These are phyloP conservation scores for Rhagonycha fulva DNA, from an alignment of 2,888 invertebrate genomes.

Conservation along the genomic window DNA sequence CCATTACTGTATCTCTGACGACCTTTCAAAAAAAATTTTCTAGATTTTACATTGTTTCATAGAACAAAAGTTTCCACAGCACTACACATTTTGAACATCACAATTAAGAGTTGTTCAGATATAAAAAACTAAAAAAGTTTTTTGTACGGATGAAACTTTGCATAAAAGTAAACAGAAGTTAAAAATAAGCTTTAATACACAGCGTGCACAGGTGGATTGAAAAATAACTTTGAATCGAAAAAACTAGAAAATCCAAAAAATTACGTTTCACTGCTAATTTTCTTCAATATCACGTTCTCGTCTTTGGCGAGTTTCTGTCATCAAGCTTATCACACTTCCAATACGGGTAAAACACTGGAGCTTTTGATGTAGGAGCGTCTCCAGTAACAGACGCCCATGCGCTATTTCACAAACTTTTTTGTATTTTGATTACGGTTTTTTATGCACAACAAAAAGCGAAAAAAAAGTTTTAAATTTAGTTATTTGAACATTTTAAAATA, in stretches of 20 bases:
- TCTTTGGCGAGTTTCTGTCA: not conserved
- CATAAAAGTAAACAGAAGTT: not conserved
- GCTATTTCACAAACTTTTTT: conserved; percentile 13
- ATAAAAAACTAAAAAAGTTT: not conserved
- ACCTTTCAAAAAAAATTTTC: not conserved
- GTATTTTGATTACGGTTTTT: not conserved
- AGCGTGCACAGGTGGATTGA: not conserved
- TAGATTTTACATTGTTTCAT: not conserved
- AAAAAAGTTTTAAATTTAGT: not conserved
- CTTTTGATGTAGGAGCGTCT: conserved; percentile 12
- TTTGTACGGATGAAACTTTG: too few relatives aligned
- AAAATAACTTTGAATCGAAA: not conserved
- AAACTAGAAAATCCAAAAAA: not conserved
- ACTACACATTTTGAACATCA: not conserved
- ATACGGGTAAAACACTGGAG: conserved; percentile 19
- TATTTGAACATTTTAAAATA: not conserved
- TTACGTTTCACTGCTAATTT: not conserved
- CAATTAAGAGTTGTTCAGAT: not conserved
- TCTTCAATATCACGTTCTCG: not conserved
- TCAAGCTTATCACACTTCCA: not conserved
- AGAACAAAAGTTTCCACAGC: not conserved
- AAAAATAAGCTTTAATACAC: not conserved
- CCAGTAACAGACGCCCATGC: conserved; percentile 21
- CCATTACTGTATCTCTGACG: conserved; percentile 2
- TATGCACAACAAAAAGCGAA: not conserved